Conservation (phyloP, 2,797 vertebrate genomes). For the Dicrostonyx torquatus region DNA sequence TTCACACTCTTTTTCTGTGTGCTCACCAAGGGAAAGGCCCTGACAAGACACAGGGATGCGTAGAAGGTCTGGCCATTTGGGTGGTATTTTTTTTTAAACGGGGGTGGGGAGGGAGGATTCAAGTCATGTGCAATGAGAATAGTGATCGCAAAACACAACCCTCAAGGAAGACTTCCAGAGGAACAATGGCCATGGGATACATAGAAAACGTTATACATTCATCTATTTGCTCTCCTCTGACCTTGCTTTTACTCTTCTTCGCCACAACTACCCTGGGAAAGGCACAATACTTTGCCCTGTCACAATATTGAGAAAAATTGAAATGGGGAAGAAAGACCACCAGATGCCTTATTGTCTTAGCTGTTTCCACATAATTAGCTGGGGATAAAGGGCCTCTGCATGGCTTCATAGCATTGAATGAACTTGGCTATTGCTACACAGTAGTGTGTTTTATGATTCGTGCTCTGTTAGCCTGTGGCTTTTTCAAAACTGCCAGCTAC, state of each 20-base stretch:
- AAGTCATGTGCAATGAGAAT: constrained; percentile 89
- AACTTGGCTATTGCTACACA: constrained; percentile 97
- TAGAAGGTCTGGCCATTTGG: constrained; percentile 87
- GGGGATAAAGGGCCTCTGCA: constrained; percentile 95
- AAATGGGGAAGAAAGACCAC: constrained; percentile 95
- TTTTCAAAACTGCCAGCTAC: constrained; percentile 91
- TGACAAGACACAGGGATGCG: background rate
- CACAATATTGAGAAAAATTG: constrained; percentile 96
- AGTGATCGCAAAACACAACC: constrained; percentile 90
- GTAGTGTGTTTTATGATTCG: constrained; percentile 92
- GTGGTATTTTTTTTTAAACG: constrained; percentile 86
- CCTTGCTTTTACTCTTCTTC: constrained; percentile 91
- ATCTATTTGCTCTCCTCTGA: constrained; percentile 99
- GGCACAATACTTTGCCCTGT: constrained; percentile 97
- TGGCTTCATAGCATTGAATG: constrained; percentile 96
- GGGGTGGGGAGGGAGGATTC: constrained; percentile 79
- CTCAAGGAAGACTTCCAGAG: constrained; percentile 87
- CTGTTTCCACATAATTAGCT: constrained; percentile 99
- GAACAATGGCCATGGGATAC: constrained; percentile 91
- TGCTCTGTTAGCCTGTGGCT: constrained; percentile 90
- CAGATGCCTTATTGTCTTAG: constrained; percentile 99
- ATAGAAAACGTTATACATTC: constrained; percentile 99
- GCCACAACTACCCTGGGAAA: constrained; percentile 90
- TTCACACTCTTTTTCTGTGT: constrained; percentile 33
- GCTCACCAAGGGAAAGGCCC: background rate